A percentile compares a stretch with the other conserved stretches of the same genome.
These are phyloP conservation scores for Amia ocellicauda DNA, from an alignment of 2,113 vertebrate genomes.

Conservation along the genomic window DNA sequence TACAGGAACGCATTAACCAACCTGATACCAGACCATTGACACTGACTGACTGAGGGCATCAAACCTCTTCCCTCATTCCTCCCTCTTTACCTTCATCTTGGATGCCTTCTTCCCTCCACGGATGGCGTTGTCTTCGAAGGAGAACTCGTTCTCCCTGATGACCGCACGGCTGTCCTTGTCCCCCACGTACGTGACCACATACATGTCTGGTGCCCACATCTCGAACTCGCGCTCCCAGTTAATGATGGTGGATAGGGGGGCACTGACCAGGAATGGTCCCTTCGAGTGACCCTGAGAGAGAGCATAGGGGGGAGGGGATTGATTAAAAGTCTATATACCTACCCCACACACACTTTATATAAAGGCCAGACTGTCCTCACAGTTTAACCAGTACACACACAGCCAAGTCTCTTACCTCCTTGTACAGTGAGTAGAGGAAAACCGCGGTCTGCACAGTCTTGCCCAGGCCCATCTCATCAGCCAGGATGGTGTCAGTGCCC, in stretches of 20 bases:
- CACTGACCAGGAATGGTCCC: slow-evolving; percentile 94
- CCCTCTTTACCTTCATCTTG: slow-evolving; percentile 83
- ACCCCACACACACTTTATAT: too few relatives aligned
- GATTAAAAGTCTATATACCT: too few relatives aligned
- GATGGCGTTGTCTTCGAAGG: slow-evolving; percentile 93
- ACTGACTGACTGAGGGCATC: background rate
- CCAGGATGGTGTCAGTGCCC: slow-evolving; percentile 93
- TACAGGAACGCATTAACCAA: background rate
- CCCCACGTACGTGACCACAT: slow-evolving; percentile 92
- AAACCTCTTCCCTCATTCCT: too few relatives aligned
- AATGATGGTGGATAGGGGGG: slow-evolving; percentile 94
- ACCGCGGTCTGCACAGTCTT: slow-evolving; percentile 97
- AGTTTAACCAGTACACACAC: too few relatives aligned
- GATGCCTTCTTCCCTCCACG: slow-evolving; percentile 93
- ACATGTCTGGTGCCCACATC: slow-evolving; percentile 98
- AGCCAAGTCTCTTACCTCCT: too few relatives aligned
- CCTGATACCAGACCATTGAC: too few relatives aligned
- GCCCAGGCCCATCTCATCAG: slow-evolving; percentile 97
- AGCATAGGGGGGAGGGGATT: background rate
- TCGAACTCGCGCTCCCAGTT: slow-evolving; percentile 98
- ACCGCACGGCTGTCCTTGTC: slow-evolving; percentile 97
- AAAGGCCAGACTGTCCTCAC: too few relatives aligned
- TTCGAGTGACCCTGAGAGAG: slow-evolving; percentile 86
- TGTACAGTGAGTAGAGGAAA: slow-evolving; percentile 94
- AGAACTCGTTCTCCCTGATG: slow-evolving; percentile 95